A percentile compares a stretch with the other conserved stretches of the same genome.
These are phyloP conservation scores for Pyrocephalus nanus DNA, from an alignment of 2,797 vertebrate species.

Conservation along the genomic window DNA sequence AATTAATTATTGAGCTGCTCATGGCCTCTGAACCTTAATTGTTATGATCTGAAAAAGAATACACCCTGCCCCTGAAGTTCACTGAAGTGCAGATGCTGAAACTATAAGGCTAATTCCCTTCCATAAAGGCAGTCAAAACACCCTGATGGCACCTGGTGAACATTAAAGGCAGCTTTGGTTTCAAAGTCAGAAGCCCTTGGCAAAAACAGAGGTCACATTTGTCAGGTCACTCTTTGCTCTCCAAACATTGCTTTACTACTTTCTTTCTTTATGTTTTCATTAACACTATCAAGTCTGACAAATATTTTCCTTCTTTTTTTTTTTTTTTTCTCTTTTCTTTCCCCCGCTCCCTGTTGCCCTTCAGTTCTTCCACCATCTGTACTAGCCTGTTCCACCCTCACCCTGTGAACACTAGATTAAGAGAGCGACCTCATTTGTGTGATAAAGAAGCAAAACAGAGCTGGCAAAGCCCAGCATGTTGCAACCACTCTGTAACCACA, in stretches of 20 bases:
- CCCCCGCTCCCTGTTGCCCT: not conserved
- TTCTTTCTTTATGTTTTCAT: constrained; percentile 57
- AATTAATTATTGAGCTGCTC: constrained; percentile 53
- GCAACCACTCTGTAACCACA: not conserved
- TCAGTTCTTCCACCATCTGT: not conserved
- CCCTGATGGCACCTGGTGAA: constrained; percentile 69
- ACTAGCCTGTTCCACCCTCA: not conserved
- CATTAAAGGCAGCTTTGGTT: constrained; percentile 71
- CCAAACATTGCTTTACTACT: constrained; percentile 30
- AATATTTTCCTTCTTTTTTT: constrained; percentile 20
- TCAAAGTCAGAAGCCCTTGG: constrained; percentile 68
- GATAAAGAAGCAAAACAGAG: not conserved
- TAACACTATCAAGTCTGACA: constrained; percentile 45
- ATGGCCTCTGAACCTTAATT: constrained; percentile 57
- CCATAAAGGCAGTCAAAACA: constrained; percentile 60
- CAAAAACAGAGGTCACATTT: constrained; percentile 66
- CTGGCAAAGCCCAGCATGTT: not conserved
- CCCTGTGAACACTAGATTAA: not conserved
- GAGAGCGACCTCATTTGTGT: not conserved
- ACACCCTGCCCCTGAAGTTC: constrained; percentile 35
- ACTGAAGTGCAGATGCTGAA: constrained; percentile 51
- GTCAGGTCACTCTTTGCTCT: constrained; percentile 56
- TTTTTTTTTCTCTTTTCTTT: not conserved
- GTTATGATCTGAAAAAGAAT: constrained; percentile 54
- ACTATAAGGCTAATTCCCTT: constrained; percentile 54